Base-by-base conservation (phyloP, 2,888 invertebrate genomes). In the Capitulum mitella region DNA sequence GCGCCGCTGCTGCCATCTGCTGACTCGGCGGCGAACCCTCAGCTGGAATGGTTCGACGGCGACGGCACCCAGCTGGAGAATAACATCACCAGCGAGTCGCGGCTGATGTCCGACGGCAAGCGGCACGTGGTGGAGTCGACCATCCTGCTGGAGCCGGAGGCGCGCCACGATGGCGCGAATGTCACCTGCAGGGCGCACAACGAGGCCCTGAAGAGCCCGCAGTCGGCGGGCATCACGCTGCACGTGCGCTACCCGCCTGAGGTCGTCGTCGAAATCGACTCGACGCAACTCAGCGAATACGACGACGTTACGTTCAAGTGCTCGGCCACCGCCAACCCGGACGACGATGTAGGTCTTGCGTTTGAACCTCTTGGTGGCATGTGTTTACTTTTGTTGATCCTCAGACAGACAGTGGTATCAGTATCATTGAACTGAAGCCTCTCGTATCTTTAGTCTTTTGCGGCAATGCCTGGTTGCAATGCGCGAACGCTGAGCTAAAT, bases 131-230 rank as follows among this genome's bases (percentile, higher is more conserved):
- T 86, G 0, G 84, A 83, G 16, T 84, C 85, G 22, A 84, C 84
- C 46, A 84, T 86, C 80, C 84, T 85, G 34, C 83, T 87, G 75
- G 84, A 84, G 16, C 85, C 86, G 2, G 82, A 83, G 48, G 83
- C 84, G 77, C 82, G 83, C 22, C 85, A 86, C 81, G 84, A 86
- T 77, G 85, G 85, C 10, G 84, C 84, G 80, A 84, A 83, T 79
- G 84, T 86, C 48, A 85, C 85, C 74, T 87, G 87, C 81, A 83
- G 83, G 37, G 85, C 85, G 10, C 83, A 83, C 79, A 85, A 86
- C 81, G 83, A 84, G 22, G 86, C 86, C 8, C 82, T 86, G 77
- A 82, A 81, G 34, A 81, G 83, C 16, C 85, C 85, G 2, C 82
- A 82, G 46, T 82, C 82, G 78, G 83, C 84, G 32, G 48, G 79